phyloP scores from a whole-genome alignment of 1,140 invertebrate species.

The Laodelphax striatellus region DNA sequence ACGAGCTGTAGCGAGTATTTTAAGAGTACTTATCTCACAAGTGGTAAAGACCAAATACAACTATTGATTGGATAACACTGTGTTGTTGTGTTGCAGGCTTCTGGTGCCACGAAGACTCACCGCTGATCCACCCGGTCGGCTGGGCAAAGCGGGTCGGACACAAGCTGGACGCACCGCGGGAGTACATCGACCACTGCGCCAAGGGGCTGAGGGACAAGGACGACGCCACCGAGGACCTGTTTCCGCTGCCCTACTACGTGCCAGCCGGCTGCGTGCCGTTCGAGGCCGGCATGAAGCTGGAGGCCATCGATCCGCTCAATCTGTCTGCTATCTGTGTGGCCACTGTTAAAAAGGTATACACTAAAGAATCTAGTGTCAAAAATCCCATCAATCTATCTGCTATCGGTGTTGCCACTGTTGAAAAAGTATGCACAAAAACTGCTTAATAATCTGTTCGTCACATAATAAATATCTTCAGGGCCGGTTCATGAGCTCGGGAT shows the following conservation, averaged over 20 bases:
- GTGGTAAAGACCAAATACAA: no score
- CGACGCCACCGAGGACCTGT: slow-evolving; percentile 64
- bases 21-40: no score
- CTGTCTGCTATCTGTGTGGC: slow-evolving; percentile 88
- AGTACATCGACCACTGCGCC: slow-evolving; percentile 54
- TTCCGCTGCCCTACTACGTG: slow-evolving; percentile 38
- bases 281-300: slow-evolving; percentile 85
- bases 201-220: slow-evolving; percentile 45
- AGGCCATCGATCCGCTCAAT: slow-evolving; percentile 93
- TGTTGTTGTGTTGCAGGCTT: slow-evolving; percentile 40
- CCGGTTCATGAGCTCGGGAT: no score
- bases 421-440: no score
- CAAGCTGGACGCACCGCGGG: slow-evolving; percentile 65
- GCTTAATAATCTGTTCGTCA: no score
- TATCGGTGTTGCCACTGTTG: no score
- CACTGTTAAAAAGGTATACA: slow-evolving; percentile 72
- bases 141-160: slow-evolving; percentile 81
- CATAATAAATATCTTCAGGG: no score
- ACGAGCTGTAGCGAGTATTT: no score
- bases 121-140: slow-evolving; percentile 87
- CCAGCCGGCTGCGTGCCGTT: slow-evolving; percentile 40
- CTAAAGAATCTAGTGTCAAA: no score
- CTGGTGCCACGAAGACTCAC: slow-evolving; percentile 93
- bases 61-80: no score
- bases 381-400: no score